Conservation (phyloP, 2,888 invertebrate genomes). For the Lasioglossum lativentre region DNA sequence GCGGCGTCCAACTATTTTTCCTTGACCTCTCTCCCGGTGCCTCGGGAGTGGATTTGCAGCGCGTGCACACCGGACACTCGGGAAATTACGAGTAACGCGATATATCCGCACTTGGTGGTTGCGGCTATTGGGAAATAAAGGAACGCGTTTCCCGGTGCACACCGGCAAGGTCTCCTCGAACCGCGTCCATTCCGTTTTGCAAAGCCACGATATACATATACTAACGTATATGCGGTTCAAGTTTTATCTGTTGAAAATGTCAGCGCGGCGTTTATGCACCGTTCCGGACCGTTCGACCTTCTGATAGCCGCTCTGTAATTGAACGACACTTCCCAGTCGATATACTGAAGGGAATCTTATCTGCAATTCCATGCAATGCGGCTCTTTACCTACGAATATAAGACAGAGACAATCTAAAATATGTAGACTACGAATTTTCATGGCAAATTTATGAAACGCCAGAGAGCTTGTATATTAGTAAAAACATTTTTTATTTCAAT, state of each 20-base stretch:
- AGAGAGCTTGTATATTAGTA: too few relatives aligned
- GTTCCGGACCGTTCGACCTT: background rate
- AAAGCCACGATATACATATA: background rate
- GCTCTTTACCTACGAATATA: background rate
- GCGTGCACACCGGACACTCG: conserved; percentile 48
- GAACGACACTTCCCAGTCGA: background rate
- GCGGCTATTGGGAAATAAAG: conserved; percentile 45
- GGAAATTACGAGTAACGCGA: conserved; percentile 66
- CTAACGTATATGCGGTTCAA: background rate
- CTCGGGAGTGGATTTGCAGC: conserved; percentile 12
- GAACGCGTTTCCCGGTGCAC: conserved; percentile 26
- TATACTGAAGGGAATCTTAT: background rate
- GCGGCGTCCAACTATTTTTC: conserved; percentile 28
- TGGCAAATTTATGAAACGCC: too few relatives aligned
- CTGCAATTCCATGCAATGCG: background rate
- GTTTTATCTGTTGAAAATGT: conserved; percentile 23
- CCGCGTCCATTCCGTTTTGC: background rate
- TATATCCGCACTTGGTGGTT: conserved; percentile 60
- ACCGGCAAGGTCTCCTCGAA: conserved; percentile 44
- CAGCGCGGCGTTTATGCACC: background rate
- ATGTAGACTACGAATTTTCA: too few relatives aligned
- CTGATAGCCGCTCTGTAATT: background rate
- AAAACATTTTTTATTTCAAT: too few relatives aligned
- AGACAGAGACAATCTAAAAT: background rate
- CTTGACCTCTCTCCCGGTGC: conserved; percentile 36